Evolutionary conservation across 2,113 vertebrate species (phyloP), one percentile per base, ranked within the genome.

Genomic region (Herpailurus yagouaroundi): DNA sequence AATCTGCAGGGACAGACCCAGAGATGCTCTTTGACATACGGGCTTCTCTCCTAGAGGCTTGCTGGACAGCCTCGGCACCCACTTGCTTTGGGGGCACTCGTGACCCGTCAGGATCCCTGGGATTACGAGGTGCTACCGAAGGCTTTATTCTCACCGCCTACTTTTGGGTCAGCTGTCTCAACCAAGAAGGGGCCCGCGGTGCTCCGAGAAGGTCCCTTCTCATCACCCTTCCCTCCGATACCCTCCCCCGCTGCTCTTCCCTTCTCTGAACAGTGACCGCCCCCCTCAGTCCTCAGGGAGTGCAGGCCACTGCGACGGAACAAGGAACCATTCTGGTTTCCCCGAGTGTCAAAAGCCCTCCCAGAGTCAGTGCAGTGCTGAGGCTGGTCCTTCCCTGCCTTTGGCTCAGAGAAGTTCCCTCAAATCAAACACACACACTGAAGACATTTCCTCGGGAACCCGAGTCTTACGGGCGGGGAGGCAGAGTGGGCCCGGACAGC

Each of bases 1-100:
- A 99, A 99, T 97, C 99, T 99, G 98, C 64, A 73, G n/a, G 95
- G 38, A 86, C 38, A 96, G 57, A 98, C 41, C 77, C 0, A 29
- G 82, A 95, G 74, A 31, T 5, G 4, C 14, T 36, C 0, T 82
- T 48, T 95, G 93, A 63, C 23, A 9, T 0, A 13, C 73, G 16
- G 16, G 52, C 45, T 95, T 90, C 64, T 18, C 79, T 9, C 10
- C 57, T 9, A 6, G 41, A 64, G 10, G 31, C 7, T 1, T 33
- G 13, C 0, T n/a, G 50, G 80, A 60, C 7, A 25, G 31, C 1
- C 45, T 45, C 7, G 45, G 45, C 45, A 52, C 4, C 6, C 1
- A 5, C 7, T 7, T 21, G 31, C 29, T 41, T 79, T 77, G 25
- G 1, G 19, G 4, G 1, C 1, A 31, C 50, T 38, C 5, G 14